Conservation (phyloP, 2,797 vertebrate genomes). For the Yasuhikotakia modesta region DNA sequence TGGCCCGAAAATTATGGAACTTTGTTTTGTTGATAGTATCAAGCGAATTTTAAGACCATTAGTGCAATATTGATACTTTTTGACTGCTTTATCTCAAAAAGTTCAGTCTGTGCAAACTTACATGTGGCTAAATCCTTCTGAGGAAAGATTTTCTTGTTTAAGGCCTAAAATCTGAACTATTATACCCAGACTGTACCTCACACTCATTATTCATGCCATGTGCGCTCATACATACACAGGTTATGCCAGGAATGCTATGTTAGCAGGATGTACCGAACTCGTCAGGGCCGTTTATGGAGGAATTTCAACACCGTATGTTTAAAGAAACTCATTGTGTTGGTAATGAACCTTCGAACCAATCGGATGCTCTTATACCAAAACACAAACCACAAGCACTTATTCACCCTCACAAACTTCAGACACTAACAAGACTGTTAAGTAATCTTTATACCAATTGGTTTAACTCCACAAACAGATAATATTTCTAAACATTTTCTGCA, state of each 20-base stretch:
- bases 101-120: not conserved
- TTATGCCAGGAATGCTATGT: constrained; percentile 68
- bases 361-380: too few species aligned
- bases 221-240: constrained; percentile 51
- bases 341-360: too few species aligned
- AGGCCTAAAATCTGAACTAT: constrained; percentile 5
- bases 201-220: constrained; percentile 30
- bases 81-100: too few species aligned
- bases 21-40: too few species aligned
- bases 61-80: too few species aligned
- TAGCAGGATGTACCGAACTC: constrained; percentile 71
- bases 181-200: constrained; percentile 3
- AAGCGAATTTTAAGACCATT: too few species aligned
- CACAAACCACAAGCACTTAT: constrained; percentile 8
- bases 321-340: constrained; percentile 41
- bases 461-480: not conserved
- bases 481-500: not conserved
- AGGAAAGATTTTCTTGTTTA: not conserved
- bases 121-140: too few species aligned
- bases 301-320: constrained; percentile 40
- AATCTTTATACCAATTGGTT: not conserved
- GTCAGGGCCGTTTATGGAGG: constrained; percentile 39
- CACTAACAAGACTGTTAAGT: not conserved
- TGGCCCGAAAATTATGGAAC: too few species aligned
- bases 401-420: not conserved